Conservation (phyloP, 2,797 vertebrate genomes). For the Tiaroga cobitis region DNA sequence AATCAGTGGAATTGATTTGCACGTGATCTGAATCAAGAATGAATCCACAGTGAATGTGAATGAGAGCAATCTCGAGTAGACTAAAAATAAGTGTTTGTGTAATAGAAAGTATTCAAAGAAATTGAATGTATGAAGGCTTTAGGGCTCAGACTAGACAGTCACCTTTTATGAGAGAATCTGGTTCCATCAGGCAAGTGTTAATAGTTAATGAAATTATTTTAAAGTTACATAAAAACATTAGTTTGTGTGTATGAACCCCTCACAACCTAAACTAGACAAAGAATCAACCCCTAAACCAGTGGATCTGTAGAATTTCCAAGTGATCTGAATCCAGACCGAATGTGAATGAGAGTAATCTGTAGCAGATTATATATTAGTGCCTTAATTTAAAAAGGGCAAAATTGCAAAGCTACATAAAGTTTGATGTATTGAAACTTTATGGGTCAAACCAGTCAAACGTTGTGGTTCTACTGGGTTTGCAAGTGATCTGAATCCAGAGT, state of each 20-base stretch:
- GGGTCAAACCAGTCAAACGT: background rate
- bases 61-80: background rate
- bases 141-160: no score
- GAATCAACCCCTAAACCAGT: background rate
- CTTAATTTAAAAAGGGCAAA: background rate
- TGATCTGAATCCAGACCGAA: background rate
- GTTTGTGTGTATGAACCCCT: background rate
- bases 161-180: no score
- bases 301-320: background rate
- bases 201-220: no score
- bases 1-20: background rate
- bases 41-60: no score
- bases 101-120: background rate
- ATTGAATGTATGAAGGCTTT: background rate
- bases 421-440: background rate
- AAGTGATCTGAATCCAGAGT: background rate
- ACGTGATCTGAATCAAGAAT: no score
- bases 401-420: background rate
- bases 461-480: background rate
- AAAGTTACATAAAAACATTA: background rate
- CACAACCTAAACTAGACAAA: no score
- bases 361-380: background rate
- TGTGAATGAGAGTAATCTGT: background rate
- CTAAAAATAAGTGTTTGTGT: background rate
- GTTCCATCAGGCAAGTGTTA: no score